Percentiles rank a stretch among this genome's conserved stretches.
These are phyloP conservation scores for Galerucella nymphaeae DNA, from an alignment of 2,888 invertebrate genomes.

Conservation along the genomic window DNA sequence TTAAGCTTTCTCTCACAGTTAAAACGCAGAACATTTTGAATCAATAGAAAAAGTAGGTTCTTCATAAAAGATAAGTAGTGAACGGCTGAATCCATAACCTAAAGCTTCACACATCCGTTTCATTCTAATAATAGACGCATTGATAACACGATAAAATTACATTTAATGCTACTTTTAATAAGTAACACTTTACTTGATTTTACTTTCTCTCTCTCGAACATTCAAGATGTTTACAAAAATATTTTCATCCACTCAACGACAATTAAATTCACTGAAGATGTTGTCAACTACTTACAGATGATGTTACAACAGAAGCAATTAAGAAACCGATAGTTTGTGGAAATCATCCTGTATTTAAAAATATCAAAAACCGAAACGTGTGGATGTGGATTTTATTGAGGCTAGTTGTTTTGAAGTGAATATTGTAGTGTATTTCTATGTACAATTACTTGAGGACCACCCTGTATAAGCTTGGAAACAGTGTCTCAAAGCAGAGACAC, in stretches of 20 bases:
- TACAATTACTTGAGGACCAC: no score
- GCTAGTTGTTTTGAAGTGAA: no score
- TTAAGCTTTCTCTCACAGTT: slow-evolving; percentile 49
- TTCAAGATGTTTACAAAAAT: neutral
- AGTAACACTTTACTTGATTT: slow-evolving; percentile 24
- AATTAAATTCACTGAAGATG: no score
- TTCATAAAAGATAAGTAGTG: slow-evolving; percentile 40
- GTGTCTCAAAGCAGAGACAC: neutral
- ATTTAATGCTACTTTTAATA: slow-evolving; percentile 9
- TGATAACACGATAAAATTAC: slow-evolving; percentile 12
- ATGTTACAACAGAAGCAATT: no score
- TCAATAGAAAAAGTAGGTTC: slow-evolving; percentile 52
- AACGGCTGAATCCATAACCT: slow-evolving; percentile 41
- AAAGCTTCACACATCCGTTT: slow-evolving; percentile 42
- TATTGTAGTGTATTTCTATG: no score
- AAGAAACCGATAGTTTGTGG: no score
- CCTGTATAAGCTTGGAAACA: neutral
- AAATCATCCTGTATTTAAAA: no score
- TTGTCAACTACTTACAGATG: no score
- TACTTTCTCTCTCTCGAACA: slow-evolving; percentile 22
- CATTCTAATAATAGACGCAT: slow-evolving; percentile 31
- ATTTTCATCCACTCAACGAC: no score
- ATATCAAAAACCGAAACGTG: no score
- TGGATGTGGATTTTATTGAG: no score
- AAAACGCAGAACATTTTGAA: slow-evolving; percentile 45